A percentile compares a stretch with the other conserved stretches of the same genome.
Evolutionary conservation across 2,888 invertebrate genomes (phyloP).

Genomic region (Lymantria dispar): DNA sequence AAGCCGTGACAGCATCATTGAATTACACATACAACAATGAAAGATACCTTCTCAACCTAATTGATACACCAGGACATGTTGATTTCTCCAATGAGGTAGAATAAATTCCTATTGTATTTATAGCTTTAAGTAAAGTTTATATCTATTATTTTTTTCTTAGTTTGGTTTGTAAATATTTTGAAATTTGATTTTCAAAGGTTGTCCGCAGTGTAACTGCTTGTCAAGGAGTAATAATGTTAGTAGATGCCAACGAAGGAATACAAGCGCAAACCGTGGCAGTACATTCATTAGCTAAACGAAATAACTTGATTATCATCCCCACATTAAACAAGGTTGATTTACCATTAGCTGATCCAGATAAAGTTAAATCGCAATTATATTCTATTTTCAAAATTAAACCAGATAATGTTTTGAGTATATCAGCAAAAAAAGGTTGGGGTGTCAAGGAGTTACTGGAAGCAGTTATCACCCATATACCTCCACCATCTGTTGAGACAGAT

Average conservation of each 20-base stretch:
- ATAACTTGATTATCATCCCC: slow-evolving; percentile 92
- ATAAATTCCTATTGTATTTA: too few species aligned
- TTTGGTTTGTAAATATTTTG: not conserved
- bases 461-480: slow-evolving; percentile 90
- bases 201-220: slow-evolving; percentile 95
- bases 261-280: slow-evolving; percentile 99
- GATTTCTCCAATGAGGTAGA: slow-evolving; percentile 97
- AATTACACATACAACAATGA: slow-evolving; percentile 87
- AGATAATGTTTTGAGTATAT: slow-evolving; percentile 89
- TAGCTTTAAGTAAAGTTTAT: not conserved
- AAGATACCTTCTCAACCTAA: slow-evolving; percentile 93
- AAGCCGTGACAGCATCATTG: slow-evolving; percentile 97
- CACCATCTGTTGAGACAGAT: slow-evolving; percentile 83
- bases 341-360: slow-evolving; percentile 93
- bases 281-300: slow-evolving; percentile 93
- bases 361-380: slow-evolving; percentile 89
- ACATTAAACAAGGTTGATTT: slow-evolving; percentile 98
- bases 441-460: slow-evolving; percentile 89
- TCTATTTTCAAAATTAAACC: slow-evolving; percentile 91
- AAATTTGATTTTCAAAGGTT: slow-evolving; percentile 68
- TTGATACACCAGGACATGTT: slow-evolving; percentile 99
- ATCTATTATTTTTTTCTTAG: not conserved
- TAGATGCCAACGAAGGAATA: slow-evolving; percentile 97
- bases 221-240: slow-evolving; percentile 96
- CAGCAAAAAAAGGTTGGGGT: slow-evolving; percentile 95